phyloP scores from a whole-genome alignment of 2,797 vertebrate species.

The Lepilemur ruficaudatus region DNA sequence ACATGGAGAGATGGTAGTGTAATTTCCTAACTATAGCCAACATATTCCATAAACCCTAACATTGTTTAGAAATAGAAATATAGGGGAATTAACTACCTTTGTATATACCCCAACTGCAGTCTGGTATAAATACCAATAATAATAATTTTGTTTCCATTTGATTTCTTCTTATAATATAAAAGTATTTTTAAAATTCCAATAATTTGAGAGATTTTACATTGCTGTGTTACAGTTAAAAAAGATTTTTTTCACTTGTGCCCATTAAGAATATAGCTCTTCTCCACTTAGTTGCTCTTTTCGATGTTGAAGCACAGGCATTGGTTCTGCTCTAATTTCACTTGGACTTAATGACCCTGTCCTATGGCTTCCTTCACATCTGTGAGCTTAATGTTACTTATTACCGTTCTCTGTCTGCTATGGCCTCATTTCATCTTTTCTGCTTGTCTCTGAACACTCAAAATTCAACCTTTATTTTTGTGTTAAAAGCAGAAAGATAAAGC shows the following conservation, averaged over 20 bases:
- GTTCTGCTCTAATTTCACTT: constrained; percentile 53
- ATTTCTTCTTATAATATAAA: not conserved
- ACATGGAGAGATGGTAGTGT: not conserved
- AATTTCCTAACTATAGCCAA: not conserved
- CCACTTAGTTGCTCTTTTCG: not conserved
- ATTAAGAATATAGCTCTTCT: constrained; percentile 17
- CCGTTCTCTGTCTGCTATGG: not conserved
- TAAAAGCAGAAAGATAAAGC: constrained; percentile 28
- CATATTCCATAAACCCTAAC: not conserved
- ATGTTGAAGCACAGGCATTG: constrained; percentile 6
- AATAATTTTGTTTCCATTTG: not conserved
- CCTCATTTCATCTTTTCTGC: not conserved
- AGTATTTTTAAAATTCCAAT: not conserved
- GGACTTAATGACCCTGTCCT: constrained; percentile 50
- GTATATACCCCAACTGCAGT: not conserved
- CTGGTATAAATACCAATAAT: not conserved
- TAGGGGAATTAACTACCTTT: not conserved
- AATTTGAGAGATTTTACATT: not conserved
- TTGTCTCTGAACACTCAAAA: not conserved
- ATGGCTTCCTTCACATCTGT: constrained; percentile 29
- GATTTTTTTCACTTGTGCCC: not conserved
- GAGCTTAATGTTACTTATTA: constrained; percentile 37
- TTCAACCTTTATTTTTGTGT: not conserved
- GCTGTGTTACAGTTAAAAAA: not conserved
- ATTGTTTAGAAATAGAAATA: not conserved